phyloP scores from a whole-genome alignment of 2,888 invertebrate genomes.

The Lacanobia wlatinum region DNA sequence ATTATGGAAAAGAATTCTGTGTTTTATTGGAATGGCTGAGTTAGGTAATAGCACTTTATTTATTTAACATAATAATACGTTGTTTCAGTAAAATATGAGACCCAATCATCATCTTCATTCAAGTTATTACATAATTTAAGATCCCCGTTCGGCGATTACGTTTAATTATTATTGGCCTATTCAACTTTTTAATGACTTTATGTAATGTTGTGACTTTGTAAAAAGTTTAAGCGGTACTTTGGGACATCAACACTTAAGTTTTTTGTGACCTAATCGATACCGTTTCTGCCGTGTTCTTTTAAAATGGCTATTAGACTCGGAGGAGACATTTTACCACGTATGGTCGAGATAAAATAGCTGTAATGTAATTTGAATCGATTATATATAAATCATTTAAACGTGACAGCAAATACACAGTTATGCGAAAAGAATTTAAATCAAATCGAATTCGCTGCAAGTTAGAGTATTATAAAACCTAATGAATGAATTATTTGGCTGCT shows the following conservation, averaged over 20 bases:
- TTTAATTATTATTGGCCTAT: constrained; percentile 68
- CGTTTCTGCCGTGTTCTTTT: constrained; percentile 35
- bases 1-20: background rate
- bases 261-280: constrained; percentile 50
- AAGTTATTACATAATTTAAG: constrained; percentile 62
- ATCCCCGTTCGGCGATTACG: constrained; percentile 59
- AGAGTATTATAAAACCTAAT: background rate
- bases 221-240: constrained; percentile 43
- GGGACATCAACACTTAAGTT: constrained; percentile 27
- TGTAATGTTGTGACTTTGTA: constrained; percentile 62
- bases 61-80: constrained; percentile 42
- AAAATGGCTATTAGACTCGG: constrained; percentile 18
- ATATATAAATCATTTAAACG: constrained; percentile 29
- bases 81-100: constrained; percentile 46
- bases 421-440: constrained; percentile 16
- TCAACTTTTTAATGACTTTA: constrained; percentile 64
- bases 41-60: constrained; percentile 50
- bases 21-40: constrained; percentile 14
- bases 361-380: constrained; percentile 26
- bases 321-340: constrained; percentile 30
- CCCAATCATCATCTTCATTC: constrained; percentile 43
- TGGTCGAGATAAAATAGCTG: constrained; percentile 28
- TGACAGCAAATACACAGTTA: constrained; percentile 27
- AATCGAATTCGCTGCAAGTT: constrained; percentile 16
- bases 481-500: background rate